Evolutionary conservation across 2,113 vertebrate genomes (phyloP).

Genomic region (Cromileptes altivelis): DNA sequence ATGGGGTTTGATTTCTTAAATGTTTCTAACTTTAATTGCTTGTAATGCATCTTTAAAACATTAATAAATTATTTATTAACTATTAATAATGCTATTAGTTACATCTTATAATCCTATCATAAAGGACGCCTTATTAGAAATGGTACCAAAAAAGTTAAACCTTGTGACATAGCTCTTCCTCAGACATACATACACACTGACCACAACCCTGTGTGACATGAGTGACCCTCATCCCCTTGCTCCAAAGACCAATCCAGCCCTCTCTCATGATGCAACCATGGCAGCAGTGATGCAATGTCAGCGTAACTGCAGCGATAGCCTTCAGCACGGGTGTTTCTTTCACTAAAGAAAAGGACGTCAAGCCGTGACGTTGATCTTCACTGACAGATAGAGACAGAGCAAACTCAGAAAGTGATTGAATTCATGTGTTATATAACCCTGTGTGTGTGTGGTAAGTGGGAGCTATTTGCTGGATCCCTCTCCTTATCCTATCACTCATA

Average conservation of each 20-base stretch:
- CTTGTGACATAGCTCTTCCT: not conserved
- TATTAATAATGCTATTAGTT: not conserved
- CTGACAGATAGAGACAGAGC: not conserved
- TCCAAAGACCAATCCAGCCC: not conserved
- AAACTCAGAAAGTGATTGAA: slow-evolving; percentile 13
- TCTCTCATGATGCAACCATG: slow-evolving; percentile 44
- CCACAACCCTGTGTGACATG: not conserved
- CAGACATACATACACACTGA: not conserved
- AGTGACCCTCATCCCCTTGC: not conserved
- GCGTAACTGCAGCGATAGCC: slow-evolving; percentile 38
- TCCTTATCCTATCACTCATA: not conserved
- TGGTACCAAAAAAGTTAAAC: not conserved
- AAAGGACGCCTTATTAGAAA: not conserved
- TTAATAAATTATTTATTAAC: not conserved
- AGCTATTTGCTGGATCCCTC: not conserved
- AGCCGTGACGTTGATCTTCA: slow-evolving; percentile 24
- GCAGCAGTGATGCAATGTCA: slow-evolving; percentile 47
- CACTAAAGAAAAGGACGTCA: not conserved
- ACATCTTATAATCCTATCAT: not conserved
- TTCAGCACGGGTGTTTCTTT: slow-evolving; percentile 9
- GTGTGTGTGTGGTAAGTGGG: not conserved
- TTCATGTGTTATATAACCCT: not conserved
- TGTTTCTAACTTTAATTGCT: not conserved
- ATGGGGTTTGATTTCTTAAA: not conserved
- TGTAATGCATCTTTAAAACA: not conserved